Conservation (phyloP, 2,888 invertebrate species). For the Lepidochrysops patricia region DNA sequence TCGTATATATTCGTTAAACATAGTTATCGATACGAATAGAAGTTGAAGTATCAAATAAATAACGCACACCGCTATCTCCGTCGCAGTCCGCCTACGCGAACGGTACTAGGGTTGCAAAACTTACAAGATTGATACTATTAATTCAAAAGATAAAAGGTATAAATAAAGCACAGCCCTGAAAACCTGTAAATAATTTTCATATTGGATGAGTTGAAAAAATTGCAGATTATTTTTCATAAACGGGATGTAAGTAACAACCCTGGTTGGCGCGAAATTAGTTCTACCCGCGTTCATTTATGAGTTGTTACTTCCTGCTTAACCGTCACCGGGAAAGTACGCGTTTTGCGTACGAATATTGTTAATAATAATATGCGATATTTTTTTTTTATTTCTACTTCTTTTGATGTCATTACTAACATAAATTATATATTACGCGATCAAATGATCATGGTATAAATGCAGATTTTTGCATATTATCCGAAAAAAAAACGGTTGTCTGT, state of each 20-base stretch:
- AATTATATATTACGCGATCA: too few relatives aligned
- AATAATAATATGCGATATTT: not conserved
- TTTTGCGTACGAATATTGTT: not conserved
- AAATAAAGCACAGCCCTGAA: not conserved
- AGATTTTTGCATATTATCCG: too few relatives aligned
- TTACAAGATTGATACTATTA: not conserved
- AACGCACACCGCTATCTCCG: constrained; percentile 10
- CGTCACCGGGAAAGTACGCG: constrained; percentile 36
- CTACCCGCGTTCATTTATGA: constrained; percentile 65
- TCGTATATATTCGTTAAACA: constrained; percentile 4
- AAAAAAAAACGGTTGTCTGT: too few relatives aligned
- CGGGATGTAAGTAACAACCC: constrained; percentile 21
- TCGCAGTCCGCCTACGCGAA: constrained; percentile 1
- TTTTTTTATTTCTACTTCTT: not conserved
- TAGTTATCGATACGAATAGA: constrained; percentile 11
- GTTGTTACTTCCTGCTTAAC: constrained; percentile 55
- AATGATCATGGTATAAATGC: too few relatives aligned
- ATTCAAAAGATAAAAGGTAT: not conserved
- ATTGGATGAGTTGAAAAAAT: not conserved
- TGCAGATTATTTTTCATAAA: too few relatives aligned
- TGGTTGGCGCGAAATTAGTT: constrained; percentile 57
- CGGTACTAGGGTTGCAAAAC: not conserved
- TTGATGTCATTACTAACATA: too few relatives aligned
- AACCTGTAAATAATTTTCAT: not conserved
- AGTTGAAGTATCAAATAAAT: constrained; percentile 13